Evolutionary conservation across 2,797 vertebrate genomes (phyloP), one percentile per base, ranked within the genome.

Genomic region (Cynodonichthys magdalenae): DNA sequence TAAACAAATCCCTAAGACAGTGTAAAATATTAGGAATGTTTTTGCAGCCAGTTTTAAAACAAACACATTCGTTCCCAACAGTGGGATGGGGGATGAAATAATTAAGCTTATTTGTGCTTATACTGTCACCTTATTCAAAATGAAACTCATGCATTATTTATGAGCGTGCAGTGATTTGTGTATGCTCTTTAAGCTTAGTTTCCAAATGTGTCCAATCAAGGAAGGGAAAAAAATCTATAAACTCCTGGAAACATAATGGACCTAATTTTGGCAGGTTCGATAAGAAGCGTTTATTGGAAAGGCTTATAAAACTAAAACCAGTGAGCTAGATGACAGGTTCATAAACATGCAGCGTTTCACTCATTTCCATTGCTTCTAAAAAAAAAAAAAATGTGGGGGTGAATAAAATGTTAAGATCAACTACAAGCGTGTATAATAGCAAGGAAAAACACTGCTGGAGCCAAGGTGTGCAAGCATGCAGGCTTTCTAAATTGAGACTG

Each of bases 11-110:
- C 59, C 77, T 56, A 34, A 53, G 31, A 77, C 51, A 64, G n/a
- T 27, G 34, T 83, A 11, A 84, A 87, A 83, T 81, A 80, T 82
- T 74, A 69, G 74, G 19, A 11, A 18, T 71, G 66, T 86, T 82
- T 77, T 77, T 56, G 63, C 53, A 79, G 66, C 59, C 47, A 67
- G 74, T 63, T 74, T 29, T 2, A 67, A 65, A 67, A 69, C 82
- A 82, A 64, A 50, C 39, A 28, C 60, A 54, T 63, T 63, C 18
- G 11, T 55, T 49, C 50, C 60, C 63, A 44, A 39, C 53, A 67
- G 55, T 29, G 67, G 44, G 34, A 62, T 45, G 1, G 4, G 4
- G 31, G 58, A 70, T 69, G 28, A 68, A 71, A 69, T 54, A 41
- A 78, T 77, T 60, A 49, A 53, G 29, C 12, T 63, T 45, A 44